Evolutionary conservation across 2,113 vertebrate species (phyloP), one percentile per base, ranked within the genome.

Genomic region (Calypte anna): DNA sequence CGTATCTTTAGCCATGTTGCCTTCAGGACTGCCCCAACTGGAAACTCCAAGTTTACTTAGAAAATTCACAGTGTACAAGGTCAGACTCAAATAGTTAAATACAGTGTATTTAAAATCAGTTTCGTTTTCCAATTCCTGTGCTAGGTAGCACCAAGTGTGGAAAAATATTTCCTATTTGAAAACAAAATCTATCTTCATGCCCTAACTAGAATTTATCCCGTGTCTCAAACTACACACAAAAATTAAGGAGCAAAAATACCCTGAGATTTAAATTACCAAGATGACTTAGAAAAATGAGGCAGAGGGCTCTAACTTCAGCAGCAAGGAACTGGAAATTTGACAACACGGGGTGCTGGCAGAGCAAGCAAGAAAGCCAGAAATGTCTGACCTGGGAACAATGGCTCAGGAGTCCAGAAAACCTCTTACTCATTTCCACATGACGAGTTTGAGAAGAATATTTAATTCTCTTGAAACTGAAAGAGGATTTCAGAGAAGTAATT

Each of bases 381-480:
- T 4, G 38, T 31, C 55, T 59, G 87, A 24, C 31, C 53, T 28
- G n/a, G 74, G 62, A 78, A 21, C 17, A 15, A 28, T 4, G 31
- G 46, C 36, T 31, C 17, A 57, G 68, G 73, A 91, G 64, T 6
- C 53, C 72, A 86, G 82, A 66, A 89, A 77, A 25, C 23, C 64
- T 57, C 33, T 64, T 14, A 36, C 14, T 59, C 64, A 36, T 69
- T 68, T 82, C 59, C 59, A 77, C 43, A 48, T n/a, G 40, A 67
- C 51, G 46, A 40, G 54, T 64, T 14, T 27, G 74, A 88, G 55
- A 73, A 80, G 63, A 88, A 63, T 40, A 53, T 48, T 76, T 58
- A 66, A 95, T 74, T 87, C 90, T 88, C 91, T 57, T 57, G 90
- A 83, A 93, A 94, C 82, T 10, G 53, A 73, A 73, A 90, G 15